Evolutionary conservation across 2,888 invertebrate genomes (phyloP), one percentile per base, ranked within the genome.

Genomic region (Scrobipalpa atriplicella): DNA sequence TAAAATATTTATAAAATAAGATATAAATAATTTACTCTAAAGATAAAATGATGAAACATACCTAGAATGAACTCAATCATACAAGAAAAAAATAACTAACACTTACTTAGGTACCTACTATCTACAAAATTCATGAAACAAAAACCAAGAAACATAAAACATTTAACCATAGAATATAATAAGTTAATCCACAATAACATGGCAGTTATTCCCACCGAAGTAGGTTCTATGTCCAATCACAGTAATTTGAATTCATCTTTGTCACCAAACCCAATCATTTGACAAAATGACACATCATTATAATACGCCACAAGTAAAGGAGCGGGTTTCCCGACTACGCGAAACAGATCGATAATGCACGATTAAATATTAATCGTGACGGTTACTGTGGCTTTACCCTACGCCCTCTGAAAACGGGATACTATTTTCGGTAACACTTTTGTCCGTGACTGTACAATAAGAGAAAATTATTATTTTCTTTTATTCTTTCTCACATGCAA

Each of bases 341-440:
- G 43, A 19, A 66, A 66, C 63, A 56, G 58, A 66, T 66, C 66
- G 47, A 66, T 66, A 66, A 54, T 39, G 36, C 38, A 39, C 62
- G 21, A 66, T 63, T 52, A 63, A 63, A 52, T 63, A 63, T 63
- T 38, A 63, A 38, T 16, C 52, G 63, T 38, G 47, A 51, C 62
- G 36, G 36, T 51, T 43, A 52, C 62, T 62, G 52, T 63, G 38
- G 36, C 16, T 29, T 63, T 63, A 52, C 63, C 63, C 63, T 63
- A 51, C 52, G 63, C 63, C 63, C 63, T n/a, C 29, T 38, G 58
- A 29, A 11, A 29, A n/a, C 29, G 38, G 16, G 58, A n/a, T n/a
- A 36, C 21, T 29, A 36, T 58, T 58, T 58, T 58, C 38, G 58
- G n/a, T n/a, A 38, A 38, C 58, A 58, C 58, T 58, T 58, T 58